Evolutionary conservation across 30 jellyfish, hydroid and myxozoan genomes (phyloP), one percentile per base, ranked within the genome.

Genomic region (Nemopilema nomurai): DNA sequence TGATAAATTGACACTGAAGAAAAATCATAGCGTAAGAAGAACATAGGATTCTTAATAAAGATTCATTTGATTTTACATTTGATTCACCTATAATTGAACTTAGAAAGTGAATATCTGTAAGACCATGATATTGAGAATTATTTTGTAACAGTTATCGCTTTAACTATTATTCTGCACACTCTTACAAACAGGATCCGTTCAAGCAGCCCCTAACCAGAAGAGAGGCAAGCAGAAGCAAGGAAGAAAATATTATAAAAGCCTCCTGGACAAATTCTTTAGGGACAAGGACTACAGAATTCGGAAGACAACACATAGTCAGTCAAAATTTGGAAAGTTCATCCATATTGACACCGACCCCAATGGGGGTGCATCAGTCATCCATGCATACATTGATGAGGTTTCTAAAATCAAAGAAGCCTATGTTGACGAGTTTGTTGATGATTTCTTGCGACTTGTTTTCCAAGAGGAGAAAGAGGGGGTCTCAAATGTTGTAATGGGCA

Each of bases 341-440:
- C 98, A 93, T 71, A 29, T 89, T 17, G 89, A 88, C 23, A 79
- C 87, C 0, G 98, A 93, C 77, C 97, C 98, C 16, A 93, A 93
- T 77, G 98, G 98, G 4, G 98, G 97, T 0, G 98, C 97, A 0
- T 83, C 88, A 22, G 98, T 93, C 27, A 75, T 93, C 23, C 98
- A 93, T 85, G 96, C 97, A 23, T 93, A 93, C 73, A 92, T 95
- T 52, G 98, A 93, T 71, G 98, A 93, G 78, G 76, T 93, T 17
- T 84, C 98, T 27, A 84, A 88, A 29, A 88, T 93, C 74, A 93
- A 93, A 72, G 76, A 96, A 49, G 98, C 89, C n/a, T 93, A 89
- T 77, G 74, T 93, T 33, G 90, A 93, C 50, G 96, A 89, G 52
- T 93, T 93, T 93, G 97, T 95, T 27, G 82, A 85, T 62, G 98